phyloP scores from a whole-genome alignment of 2,797 vertebrate species.

The Fundulus diaphanus region DNA sequence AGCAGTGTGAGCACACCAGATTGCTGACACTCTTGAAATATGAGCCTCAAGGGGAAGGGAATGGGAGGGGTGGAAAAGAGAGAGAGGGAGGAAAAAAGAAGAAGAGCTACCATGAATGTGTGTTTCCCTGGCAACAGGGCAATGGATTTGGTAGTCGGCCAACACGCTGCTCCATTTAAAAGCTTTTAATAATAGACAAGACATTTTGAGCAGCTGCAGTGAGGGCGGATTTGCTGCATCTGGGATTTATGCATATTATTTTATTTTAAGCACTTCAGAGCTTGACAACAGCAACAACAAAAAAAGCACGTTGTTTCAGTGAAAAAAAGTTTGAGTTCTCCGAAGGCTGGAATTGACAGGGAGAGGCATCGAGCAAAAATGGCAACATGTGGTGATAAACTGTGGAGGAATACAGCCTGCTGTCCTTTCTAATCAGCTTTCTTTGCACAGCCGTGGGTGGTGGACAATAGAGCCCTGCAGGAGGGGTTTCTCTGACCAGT shows the following conservation, averaged over 20 bases:
- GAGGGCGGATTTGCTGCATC: conserved; percentile 51
- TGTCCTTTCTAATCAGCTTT: conserved; percentile 58
- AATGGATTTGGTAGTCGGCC: conserved; percentile 67
- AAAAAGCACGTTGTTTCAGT: conserved; percentile 37
- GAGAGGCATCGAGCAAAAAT: conserved; percentile 23
- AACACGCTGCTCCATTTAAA: conserved; percentile 80
- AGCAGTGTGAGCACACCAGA: conserved; percentile 87
- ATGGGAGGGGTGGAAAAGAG: not conserved
- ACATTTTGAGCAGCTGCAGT: conserved; percentile 42
- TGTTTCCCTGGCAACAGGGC: conserved; percentile 80
- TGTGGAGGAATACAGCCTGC: conserved; percentile 17
- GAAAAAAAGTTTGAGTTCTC: conserved; percentile 21
- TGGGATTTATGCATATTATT: conserved; percentile 46
- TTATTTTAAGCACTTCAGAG: no score
- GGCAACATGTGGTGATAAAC: conserved; percentile 35
- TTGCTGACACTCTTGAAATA: conserved; percentile 92
- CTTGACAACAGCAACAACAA: no score
- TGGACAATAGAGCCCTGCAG: conserved; percentile 57
- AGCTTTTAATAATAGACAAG: conserved; percentile 84
- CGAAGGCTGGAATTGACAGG: conserved; percentile 18
- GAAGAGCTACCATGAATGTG: conserved; percentile 49
- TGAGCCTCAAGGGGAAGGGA: conserved; percentile 71
- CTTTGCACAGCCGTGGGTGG: conserved; percentile 38
- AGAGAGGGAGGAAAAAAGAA: conserved; percentile 15
- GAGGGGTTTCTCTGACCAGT: conserved; percentile 47